Percentiles rank a stretch among this genome's conserved stretches.
Evolutionary conservation across 1,140 invertebrate species (phyloP).

Genomic region (Ips typographus): DNA sequence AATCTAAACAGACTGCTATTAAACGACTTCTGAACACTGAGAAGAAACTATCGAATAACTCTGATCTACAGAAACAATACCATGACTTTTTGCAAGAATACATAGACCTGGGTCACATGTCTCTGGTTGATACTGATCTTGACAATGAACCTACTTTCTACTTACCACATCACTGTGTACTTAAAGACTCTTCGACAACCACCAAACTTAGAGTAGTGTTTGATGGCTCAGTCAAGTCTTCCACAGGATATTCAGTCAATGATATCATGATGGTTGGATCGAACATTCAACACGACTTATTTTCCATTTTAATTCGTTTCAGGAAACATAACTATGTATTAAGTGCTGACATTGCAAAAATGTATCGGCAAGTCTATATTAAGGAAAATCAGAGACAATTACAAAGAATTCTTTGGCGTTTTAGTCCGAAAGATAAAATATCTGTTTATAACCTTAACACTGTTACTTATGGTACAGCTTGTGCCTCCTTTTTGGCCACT

Average conservation of each 20-base stretch:
- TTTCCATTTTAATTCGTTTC: conserved; percentile 49
- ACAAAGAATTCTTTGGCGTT: conserved; percentile 50
- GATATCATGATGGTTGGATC: conserved; percentile 44
- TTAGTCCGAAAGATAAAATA: conserved; percentile 38
- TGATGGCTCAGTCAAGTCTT: conserved; percentile 48
- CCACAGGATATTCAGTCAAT: conserved; percentile 40
- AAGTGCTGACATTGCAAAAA: conserved; percentile 52
- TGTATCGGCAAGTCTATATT: conserved; percentile 50
- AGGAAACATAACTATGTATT: conserved; percentile 48
- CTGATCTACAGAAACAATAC: conserved; percentile 23
- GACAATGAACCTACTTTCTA: neutral
- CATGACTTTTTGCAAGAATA: conserved; percentile 36
- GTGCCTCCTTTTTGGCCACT: conserved; percentile 10
- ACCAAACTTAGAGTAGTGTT: conserved; percentile 47
- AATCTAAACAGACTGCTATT: conserved; percentile 25
- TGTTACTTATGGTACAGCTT: conserved; percentile 43
- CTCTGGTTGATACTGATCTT: neutral
- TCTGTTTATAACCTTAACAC: conserved; percentile 37
- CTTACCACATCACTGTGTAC: conserved; percentile 22
- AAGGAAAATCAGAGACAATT: conserved; percentile 41
- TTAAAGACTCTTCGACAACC: conserved; percentile 19
- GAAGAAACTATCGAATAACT: conserved; percentile 23
- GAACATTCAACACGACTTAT: conserved; percentile 39
- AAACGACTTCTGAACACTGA: conserved; percentile 30
- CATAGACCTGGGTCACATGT: conserved; percentile 28